phyloP scores from a whole-genome alignment of 2,113 vertebrate species.

The Nettapus auritus region DNA sequence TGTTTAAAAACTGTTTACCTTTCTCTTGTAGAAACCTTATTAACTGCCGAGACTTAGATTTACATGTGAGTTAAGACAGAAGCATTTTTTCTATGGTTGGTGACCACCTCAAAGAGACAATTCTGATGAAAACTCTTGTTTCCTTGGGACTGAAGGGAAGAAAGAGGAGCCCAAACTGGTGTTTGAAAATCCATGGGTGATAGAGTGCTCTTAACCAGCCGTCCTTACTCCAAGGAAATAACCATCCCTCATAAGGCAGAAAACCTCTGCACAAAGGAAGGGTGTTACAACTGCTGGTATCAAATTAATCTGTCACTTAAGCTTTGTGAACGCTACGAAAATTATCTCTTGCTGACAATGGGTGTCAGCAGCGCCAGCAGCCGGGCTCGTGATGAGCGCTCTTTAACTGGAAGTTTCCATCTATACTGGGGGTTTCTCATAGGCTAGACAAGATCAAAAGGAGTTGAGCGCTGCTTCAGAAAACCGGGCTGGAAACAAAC shows the following conservation, averaged over 20 bases:
- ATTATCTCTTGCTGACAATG: background rate
- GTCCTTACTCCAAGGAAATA: background rate
- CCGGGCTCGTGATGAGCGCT: accelerated
- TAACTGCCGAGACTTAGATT: background rate
- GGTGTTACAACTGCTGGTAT: background rate
- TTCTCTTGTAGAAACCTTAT: background rate
- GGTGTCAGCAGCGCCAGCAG: background rate
- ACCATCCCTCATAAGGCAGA: background rate
- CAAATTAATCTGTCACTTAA: background rate
- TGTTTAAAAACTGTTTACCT: background rate
- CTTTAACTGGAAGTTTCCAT: background rate
- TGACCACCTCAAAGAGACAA: accelerated
- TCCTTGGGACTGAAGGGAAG: background rate
- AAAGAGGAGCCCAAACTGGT: background rate
- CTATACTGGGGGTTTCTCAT: background rate
- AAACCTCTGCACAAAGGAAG: background rate
- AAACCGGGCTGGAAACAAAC: background rate
- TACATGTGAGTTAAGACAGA: background rate
- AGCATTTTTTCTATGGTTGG: background rate
- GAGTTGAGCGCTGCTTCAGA: background rate
- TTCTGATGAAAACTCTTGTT: background rate
- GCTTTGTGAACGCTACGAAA: background rate
- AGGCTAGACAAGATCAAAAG: background rate
- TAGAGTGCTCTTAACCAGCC: background rate
- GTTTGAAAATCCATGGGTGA: accelerated